Evolutionary conservation across 2,888 invertebrate genomes (phyloP).

Genomic region (Notocelia uddmanniana): DNA sequence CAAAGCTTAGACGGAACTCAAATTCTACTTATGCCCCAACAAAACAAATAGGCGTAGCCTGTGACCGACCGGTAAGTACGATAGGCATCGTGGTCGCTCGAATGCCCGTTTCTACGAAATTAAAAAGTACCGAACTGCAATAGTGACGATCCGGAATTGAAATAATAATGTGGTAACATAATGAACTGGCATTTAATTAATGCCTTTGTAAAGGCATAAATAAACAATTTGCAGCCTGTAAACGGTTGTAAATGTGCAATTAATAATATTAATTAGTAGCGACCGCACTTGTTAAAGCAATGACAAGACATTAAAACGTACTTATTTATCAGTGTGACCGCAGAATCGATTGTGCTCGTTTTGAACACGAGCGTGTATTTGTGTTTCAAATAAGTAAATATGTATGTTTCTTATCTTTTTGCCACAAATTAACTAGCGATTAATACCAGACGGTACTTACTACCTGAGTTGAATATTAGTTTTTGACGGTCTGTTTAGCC

Average conservation of each 20-base stretch:
- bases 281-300: slow-evolving; percentile 40
- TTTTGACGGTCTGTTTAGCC: no score
- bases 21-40: no score
- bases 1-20: no score
- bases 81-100: not conserved
- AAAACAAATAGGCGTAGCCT: no score
- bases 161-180: slow-evolving; percentile 8
- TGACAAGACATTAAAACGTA: slow-evolving; percentile 38
- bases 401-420: no score
- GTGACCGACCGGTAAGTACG: no score
- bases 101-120: slow-evolving; percentile 4
- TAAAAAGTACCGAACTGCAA: not conserved
- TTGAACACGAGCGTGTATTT: not conserved
- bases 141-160: not conserved
- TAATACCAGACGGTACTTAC: no score
- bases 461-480: no score
- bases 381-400: no score
- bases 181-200: slow-evolving; percentile 31
- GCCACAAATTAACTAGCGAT: no score
- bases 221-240: slow-evolving; percentile 38
- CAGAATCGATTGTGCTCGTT: not conserved
- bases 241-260: slow-evolving; percentile 35
- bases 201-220: slow-evolving; percentile 34
- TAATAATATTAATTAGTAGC: slow-evolving; percentile 38
- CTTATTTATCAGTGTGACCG: not conserved